phyloP scores from a whole-genome alignment of 2,113 vertebrate genomes.

The Mohoua ochrocephala region DNA sequence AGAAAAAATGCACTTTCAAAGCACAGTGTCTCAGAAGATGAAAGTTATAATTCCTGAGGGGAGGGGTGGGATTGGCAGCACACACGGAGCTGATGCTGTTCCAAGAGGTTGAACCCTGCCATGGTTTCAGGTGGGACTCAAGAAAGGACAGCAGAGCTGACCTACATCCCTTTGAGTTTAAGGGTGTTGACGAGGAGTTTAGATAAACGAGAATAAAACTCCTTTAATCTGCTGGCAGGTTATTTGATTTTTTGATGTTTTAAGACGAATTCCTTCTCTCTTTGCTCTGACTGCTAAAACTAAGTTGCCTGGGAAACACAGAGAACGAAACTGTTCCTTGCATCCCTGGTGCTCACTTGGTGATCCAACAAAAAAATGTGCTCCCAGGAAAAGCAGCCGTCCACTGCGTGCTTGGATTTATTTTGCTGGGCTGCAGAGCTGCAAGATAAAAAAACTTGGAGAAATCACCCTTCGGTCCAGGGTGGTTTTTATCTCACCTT shows the following conservation, averaged over 20 bases:
- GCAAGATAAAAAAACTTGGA: neutral
- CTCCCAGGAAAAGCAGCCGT: neutral
- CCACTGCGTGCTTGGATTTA: neutral
- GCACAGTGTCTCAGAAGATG: neutral
- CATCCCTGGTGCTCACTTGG: neutral
- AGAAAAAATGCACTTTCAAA: neutral
- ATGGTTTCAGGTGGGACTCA: neutral
- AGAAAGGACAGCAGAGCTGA: neutral
- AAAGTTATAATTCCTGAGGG: neutral
- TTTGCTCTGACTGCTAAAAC: neutral
- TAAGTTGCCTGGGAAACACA: constrained; percentile 26
- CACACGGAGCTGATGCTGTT: neutral
- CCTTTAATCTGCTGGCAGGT: neutral
- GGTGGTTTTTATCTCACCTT: neutral
- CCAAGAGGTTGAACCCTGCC: neutral
- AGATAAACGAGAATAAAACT: neutral
- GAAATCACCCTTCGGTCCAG: neutral
- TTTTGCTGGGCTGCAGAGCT: neutral
- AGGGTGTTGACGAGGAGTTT: neutral
- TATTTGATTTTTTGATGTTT: neutral
- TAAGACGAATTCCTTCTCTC: neutral
- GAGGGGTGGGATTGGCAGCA: neutral
- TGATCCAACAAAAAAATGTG: neutral
- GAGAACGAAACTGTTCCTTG: neutral
- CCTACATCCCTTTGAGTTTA: neutral